phyloP scores from a whole-genome alignment of 1,140 invertebrate genomes.

The Eupeodes corollae region DNA sequence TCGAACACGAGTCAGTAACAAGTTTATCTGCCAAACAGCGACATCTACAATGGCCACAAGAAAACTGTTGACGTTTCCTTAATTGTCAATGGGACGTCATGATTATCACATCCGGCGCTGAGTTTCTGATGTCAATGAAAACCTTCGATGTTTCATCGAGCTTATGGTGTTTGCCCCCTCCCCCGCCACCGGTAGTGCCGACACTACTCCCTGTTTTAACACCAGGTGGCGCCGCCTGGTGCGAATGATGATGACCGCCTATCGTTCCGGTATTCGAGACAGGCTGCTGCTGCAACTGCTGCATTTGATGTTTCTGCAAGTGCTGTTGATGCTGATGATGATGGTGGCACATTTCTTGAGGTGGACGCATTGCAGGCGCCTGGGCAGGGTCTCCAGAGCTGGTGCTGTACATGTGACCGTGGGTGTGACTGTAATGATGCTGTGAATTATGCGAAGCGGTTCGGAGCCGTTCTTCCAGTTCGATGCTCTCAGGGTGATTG shows the following conservation, averaged over 20 bases:
- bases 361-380: conserved; percentile 12
- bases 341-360: conserved; percentile 30
- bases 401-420: conserved; percentile 6
- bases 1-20: no score
- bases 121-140: conserved; percentile 48
- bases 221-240: conserved; percentile 34
- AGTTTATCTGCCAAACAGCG: no score
- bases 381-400: neutral
- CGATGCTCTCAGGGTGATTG: conserved; percentile 14
- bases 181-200: conserved; percentile 10
- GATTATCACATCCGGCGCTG: conserved; percentile 76
- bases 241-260: conserved; percentile 7
- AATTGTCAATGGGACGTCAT: conserved; percentile 58
- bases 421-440: neutral
- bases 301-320: conserved; percentile 4
- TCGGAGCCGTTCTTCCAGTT: conserved; percentile 18
- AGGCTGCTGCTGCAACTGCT: conserved; percentile 4
- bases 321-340: conserved; percentile 33
- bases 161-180: conserved; percentile 18
- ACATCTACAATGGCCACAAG: no score
- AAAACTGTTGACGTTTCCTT: conserved; percentile 15
- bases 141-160: conserved; percentile 31
- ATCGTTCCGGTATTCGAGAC: neutral
- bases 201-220: conserved; percentile 46
- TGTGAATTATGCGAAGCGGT: neutral